Conservation (phyloP, 2,888 invertebrate species). For the Drosophila atroscutellata region DNA sequence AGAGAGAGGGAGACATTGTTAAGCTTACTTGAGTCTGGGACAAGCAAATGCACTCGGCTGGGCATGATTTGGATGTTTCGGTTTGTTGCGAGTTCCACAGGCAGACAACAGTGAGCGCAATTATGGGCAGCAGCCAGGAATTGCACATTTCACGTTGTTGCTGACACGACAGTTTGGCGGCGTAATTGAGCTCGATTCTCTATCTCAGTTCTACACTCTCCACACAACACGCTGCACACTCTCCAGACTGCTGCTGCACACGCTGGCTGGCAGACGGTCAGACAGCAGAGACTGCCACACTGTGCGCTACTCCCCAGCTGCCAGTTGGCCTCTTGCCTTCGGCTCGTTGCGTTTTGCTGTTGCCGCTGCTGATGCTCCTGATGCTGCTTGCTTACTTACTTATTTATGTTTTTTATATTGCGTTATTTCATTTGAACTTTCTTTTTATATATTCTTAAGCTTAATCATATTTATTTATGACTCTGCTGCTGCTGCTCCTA, state of each 20-base stretch:
- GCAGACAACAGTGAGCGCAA: constrained; percentile 85
- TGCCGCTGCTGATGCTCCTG: constrained; percentile 22
- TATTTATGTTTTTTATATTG: constrained; percentile 76
- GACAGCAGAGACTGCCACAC: constrained; percentile 24
- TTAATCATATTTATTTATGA: constrained; percentile 79
- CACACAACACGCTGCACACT: neutral
- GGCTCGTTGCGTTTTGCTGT: constrained; percentile 29
- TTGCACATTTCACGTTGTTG: constrained; percentile 85
- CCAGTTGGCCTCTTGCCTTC: constrained; percentile 53
- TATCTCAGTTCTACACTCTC: constrained; percentile 16
- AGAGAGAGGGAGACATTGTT: constrained; percentile 55
- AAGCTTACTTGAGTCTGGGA: constrained; percentile 92
- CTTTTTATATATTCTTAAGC: constrained; percentile 77
- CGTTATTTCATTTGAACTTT: constrained; percentile 78
- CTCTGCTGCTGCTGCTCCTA: constrained; percentile 47
- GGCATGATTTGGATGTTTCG: constrained; percentile 88
- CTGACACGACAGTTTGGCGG: constrained; percentile 79
- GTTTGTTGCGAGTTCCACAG: constrained; percentile 85
- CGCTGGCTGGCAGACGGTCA: constrained; percentile 17
- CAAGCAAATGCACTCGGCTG: constrained; percentile 93
- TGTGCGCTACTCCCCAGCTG: constrained; percentile 44
- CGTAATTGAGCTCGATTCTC: constrained; percentile 78
- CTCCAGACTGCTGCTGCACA: constrained; percentile 1
- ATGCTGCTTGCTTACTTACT: constrained; percentile 50
- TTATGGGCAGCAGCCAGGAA: constrained; percentile 85